Evolutionary conservation across 1,140 invertebrate species (phyloP), one percentile per base, ranked within the genome.

Genomic region (Drosophila subpulchrella): DNA sequence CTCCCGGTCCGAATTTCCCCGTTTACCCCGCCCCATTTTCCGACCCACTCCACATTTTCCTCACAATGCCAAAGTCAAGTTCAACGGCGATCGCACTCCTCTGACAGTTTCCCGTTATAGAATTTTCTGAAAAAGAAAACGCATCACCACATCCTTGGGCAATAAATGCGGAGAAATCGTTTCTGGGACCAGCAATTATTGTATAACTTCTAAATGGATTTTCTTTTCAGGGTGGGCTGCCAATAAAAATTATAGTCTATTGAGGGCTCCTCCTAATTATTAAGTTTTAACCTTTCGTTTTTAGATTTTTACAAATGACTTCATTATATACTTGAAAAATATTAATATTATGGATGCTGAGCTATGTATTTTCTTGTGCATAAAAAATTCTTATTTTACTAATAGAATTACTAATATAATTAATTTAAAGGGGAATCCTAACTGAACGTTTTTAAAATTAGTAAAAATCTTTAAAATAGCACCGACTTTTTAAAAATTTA

Each of bases 21-120:
- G 12, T 61, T 55, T 48, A 36, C 68, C 39, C 48, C n/a, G 24
- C 54, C 24, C 11, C 32, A 32, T 32, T 32, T 32, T 32, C 32
- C 32, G 32, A 32, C 38, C 30, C 38, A 17, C 7, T 62, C 36
- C 59, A 36, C 61, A 30, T 58, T 62, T 62, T 57, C 59, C 58
- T 46, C 65, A 63, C 65, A 70, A 70, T 83, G 60, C 60, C 81
- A 85, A 85, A 85, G 81, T 85, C 81, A 85, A 85, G 81, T 80
- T 85, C 81, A 85, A 75, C 78, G 76, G 70, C 75, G 80, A 84
- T 79, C 81, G 78, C 36, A 51, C 24, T 48, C 20, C 30, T n/a
- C 44, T 36, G 27, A 65, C 65, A 67, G 12, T 51, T 70, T 70
- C 41, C 67, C 42, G 17, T 71, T 41, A 17, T 70, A 71, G 67